These are phyloP conservation scores for Cephus spinipes DNA, from an alignment of 2,888 invertebrate species.

Conservation along the genomic window DNA sequence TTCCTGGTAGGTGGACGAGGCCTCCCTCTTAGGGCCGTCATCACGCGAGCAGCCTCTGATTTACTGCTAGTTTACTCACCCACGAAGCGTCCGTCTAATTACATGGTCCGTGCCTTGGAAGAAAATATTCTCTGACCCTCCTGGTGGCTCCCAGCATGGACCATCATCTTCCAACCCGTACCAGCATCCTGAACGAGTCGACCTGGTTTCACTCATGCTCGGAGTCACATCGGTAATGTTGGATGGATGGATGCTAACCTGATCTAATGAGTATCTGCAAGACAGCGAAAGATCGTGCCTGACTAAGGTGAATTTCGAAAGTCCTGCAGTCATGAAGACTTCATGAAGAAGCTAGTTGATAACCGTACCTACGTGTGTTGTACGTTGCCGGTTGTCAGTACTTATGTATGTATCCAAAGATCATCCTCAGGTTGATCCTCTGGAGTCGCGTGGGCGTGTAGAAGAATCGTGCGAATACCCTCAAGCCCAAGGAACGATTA, in stretches of 20 bases:
- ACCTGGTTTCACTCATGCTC: neutral
- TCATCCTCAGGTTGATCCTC: neutral
- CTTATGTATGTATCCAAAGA: neutral
- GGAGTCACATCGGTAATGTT: neutral
- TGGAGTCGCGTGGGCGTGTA: slow-evolving; percentile 34
- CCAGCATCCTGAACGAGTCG: neutral
- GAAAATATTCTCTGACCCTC: slow-evolving; percentile 43
- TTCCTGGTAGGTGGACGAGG: neutral
- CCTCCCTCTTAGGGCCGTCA: slow-evolving; percentile 38
- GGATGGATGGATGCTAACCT: neutral
- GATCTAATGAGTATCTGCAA: neutral
- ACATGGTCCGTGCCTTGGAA: slow-evolving; percentile 50
- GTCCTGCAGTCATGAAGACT: neutral
- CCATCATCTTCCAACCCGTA: neutral
- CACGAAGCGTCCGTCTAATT: slow-evolving; percentile 61
- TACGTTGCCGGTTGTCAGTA: neutral
- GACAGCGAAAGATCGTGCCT: neutral
- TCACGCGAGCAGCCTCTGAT: slow-evolving; percentile 53
- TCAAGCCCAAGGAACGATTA: slow-evolving; percentile 53
- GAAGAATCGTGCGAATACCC: slow-evolving; percentile 25
- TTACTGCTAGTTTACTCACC: slow-evolving; percentile 59
- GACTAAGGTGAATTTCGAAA: neutral
- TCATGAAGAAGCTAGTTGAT: neutral
- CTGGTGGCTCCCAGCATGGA: slow-evolving; percentile 9
- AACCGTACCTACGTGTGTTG: neutral